Evolutionary conservation across 2,888 invertebrate genomes (phyloP).

Genomic region (Ophion costatus): DNA sequence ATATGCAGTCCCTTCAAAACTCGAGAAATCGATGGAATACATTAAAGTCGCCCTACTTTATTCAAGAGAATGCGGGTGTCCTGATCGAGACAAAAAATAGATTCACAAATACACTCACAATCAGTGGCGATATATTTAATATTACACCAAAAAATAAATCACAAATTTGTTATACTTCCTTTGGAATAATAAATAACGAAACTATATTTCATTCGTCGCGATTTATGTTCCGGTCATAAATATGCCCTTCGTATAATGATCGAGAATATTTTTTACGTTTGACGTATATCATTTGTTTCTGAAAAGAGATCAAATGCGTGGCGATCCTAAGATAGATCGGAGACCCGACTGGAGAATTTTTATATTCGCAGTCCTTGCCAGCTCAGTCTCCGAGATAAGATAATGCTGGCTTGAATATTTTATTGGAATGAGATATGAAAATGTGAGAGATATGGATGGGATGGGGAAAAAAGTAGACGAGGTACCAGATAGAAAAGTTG

Average conservation of each 20-base stretch:
- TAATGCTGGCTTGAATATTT: conserved; percentile 8
- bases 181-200: neutral
- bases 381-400: neutral
- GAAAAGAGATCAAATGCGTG: neutral
- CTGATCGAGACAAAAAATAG: neutral
- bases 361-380: neutral
- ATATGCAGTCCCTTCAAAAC: too few species aligned
- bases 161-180: neutral
- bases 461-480: neutral
- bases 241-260: neutral
- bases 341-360: neutral
- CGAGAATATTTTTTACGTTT: neutral
- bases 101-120: neutral
- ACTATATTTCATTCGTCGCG: neutral
- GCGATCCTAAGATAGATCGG: neutral
- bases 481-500: neutral
- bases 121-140: neutral
- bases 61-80: too few species aligned
- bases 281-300: neutral
- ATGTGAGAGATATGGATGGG: neutral
- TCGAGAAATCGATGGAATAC: too few species aligned
- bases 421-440: neutral
- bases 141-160: neutral
- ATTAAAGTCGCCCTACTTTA: too few species aligned
- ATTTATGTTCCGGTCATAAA: neutral